A percentile compares a stretch with the other conserved stretches of the same genome.
phyloP scores from a whole-genome alignment of 1,140 invertebrate species.

The Spodoptera litura region DNA sequence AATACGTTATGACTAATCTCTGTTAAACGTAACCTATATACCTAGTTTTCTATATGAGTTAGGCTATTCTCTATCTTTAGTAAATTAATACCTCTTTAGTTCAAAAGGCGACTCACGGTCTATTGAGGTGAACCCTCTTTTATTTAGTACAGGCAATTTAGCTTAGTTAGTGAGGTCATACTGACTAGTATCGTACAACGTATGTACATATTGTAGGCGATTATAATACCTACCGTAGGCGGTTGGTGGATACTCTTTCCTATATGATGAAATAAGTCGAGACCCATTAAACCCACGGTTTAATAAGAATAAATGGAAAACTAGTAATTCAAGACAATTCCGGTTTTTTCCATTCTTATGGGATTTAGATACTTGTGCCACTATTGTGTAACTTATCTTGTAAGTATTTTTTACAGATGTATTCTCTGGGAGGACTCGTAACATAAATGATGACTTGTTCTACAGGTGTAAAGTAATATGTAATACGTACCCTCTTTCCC shows the following conservation, averaged over 20 bases:
- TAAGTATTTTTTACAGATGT: too few species aligned
- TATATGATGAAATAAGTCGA: too few species aligned
- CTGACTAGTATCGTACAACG: not conserved
- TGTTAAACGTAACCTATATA: too few species aligned
- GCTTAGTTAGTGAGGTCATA: constrained; percentile 38
- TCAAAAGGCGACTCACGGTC: constrained; percentile 6
- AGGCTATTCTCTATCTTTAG: not conserved
- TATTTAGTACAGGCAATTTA: constrained; percentile 45
- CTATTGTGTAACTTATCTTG: too few species aligned
- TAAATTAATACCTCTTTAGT: not conserved
- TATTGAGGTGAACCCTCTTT: constrained; percentile 41
- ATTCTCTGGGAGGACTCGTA: too few species aligned
- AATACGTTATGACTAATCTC: too few species aligned
- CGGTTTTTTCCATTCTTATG: too few species aligned
- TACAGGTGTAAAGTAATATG: not conserved
- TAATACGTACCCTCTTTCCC: constrained; percentile 90
- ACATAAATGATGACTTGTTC: too few species aligned
- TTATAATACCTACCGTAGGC: not conserved
- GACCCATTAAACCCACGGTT: too few species aligned
- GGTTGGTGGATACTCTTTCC: constrained; percentile 7
- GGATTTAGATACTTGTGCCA: too few species aligned
- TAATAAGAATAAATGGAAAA: too few species aligned
- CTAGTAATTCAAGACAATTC: too few species aligned
- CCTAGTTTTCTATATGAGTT: not conserved
- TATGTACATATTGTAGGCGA: constrained; percentile 13